Conservation (phyloP, 2,797 vertebrate genomes). For the Sebastes reedi region DNA sequence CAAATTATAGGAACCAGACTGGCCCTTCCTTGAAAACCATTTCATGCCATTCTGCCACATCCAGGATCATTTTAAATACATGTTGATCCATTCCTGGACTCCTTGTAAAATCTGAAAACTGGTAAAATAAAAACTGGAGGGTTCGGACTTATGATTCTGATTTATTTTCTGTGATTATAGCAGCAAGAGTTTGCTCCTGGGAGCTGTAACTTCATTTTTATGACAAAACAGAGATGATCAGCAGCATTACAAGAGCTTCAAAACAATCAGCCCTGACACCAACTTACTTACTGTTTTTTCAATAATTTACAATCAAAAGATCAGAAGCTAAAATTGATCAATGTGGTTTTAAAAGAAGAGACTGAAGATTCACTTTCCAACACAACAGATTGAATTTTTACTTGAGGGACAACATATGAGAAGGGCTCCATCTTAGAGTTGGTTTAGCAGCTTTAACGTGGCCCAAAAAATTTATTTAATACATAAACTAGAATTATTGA, state of each 20-base stretch:
- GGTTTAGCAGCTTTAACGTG: not conserved
- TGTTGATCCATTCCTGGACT: slow-evolving; percentile 27
- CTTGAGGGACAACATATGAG: not conserved
- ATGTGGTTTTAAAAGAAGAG: not conserved
- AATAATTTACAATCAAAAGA: not conserved
- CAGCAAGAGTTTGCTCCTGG: not conserved
- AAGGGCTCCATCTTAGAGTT: not conserved
- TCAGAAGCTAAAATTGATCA: not conserved
- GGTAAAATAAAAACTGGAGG: not conserved
- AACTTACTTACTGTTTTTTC: not conserved
- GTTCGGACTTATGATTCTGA: not conserved
- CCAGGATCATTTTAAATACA: slow-evolving; percentile 24
- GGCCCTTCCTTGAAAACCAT: slow-evolving; percentile 8
- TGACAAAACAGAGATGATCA: not conserved
- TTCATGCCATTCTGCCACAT: slow-evolving; percentile 1
- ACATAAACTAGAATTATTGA: not conserved
- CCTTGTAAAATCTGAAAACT: slow-evolving; percentile 13
- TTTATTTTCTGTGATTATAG: slow-evolving; percentile 9
- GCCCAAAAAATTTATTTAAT: not conserved
- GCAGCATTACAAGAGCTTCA: not conserved
- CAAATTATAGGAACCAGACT: slow-evolving; percentile 49
- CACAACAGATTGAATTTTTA: not conserved
- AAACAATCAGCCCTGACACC: not conserved
- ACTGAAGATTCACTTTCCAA: not conserved
- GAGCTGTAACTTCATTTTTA: not conserved